phyloP scores from a whole-genome alignment of 2,888 invertebrate species.

The Cheilosia scutellata region DNA sequence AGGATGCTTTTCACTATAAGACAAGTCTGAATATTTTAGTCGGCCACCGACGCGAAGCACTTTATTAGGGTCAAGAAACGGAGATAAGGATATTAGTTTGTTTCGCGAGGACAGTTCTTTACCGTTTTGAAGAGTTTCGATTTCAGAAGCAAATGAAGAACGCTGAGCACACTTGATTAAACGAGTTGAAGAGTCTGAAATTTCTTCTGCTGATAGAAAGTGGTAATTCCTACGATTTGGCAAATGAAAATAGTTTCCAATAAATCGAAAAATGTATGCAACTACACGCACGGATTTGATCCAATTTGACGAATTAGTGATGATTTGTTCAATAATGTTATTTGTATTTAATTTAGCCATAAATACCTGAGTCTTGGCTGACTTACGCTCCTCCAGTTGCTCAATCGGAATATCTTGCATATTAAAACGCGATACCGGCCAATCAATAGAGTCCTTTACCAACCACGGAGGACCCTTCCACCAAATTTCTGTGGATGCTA shows the following conservation, averaged over 20 bases:
- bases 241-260: background rate
- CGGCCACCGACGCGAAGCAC: conserved; percentile 22
- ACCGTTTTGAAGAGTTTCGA: too few relatives aligned
- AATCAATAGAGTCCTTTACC: background rate
- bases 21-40: background rate
- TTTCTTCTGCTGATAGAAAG: too few relatives aligned
- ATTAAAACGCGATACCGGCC: conserved; percentile 5
- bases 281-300: conserved; percentile 3
- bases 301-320: conserved; percentile 23
- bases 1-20: background rate
- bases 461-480: conserved; percentile 37
- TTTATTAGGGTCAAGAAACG: background rate
- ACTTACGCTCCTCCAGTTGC: conserved; percentile 12
- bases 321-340: conserved; percentile 3
- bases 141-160: too few relatives aligned
- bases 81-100: too few relatives aligned
- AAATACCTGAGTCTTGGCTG: conserved; percentile 12
- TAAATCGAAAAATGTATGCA: background rate
- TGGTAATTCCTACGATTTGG: too few relatives aligned
- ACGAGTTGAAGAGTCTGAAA: too few relatives aligned
- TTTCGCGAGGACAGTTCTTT: too few relatives aligned
- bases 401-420: background rate
- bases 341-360: background rate
- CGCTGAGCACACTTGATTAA: too few relatives aligned
- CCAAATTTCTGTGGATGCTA: conserved; percentile 27